phyloP scores from a whole-genome alignment of 2,888 invertebrate species.

The Ophion obscuratus region DNA sequence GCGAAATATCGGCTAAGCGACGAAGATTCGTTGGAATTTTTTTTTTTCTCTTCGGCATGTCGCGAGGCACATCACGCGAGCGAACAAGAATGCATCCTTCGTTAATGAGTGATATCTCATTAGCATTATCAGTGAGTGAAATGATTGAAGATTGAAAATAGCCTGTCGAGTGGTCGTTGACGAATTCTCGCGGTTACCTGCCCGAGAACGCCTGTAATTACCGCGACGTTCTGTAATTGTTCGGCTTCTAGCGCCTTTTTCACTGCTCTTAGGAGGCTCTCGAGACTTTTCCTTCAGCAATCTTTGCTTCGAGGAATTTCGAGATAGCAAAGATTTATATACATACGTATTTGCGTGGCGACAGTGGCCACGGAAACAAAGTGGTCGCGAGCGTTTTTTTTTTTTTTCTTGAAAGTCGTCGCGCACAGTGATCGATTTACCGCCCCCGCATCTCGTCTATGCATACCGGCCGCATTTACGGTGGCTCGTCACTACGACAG shows the following conservation, averaged over 20 bases:
- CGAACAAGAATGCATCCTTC: neutral
- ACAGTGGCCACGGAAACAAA: neutral
- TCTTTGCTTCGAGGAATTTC: slow-evolving; percentile 43
- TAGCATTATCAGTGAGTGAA: neutral
- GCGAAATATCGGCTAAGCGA: too few relatives aligned
- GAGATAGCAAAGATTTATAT: slow-evolving; percentile 1
- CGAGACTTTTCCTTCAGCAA: too few relatives aligned
- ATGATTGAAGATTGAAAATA: neutral
- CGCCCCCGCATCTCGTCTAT: slow-evolving; percentile 60
- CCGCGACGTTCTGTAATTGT: neutral
- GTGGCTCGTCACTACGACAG: slow-evolving; percentile 26
- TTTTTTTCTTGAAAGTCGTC: slow-evolving; percentile 75
- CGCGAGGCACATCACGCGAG: too few relatives aligned
- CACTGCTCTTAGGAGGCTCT: too few relatives aligned
- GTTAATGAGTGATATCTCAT: neutral
- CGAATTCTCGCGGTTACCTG: neutral
- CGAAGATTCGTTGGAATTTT: neutral
- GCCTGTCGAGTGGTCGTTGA: neutral
- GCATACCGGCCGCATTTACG: slow-evolving; percentile 74
- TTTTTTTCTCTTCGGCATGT: neutral
- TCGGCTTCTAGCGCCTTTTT: neutral
- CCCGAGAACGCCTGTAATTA: neutral
- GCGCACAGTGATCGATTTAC: slow-evolving; percentile 71
- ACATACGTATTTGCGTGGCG: neutral
- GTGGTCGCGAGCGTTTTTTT: slow-evolving; percentile 50